Evolutionary conservation across 2,888 invertebrate genomes (phyloP).

Genomic region (Cantharis rustica): DNA sequence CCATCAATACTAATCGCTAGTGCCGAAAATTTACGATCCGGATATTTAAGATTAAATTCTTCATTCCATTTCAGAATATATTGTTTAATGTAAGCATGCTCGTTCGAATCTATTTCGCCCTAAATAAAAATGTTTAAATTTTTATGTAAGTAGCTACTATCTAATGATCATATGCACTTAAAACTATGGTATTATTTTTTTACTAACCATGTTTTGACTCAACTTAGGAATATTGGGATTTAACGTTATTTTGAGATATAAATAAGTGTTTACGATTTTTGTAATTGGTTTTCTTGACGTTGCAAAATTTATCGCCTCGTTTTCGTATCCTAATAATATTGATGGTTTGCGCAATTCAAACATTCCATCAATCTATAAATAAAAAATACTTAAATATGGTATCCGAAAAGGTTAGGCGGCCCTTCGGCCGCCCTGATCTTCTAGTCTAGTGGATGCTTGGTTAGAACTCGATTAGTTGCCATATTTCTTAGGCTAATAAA

Average conservation of each 20-base stretch:
- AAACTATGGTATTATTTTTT: not conserved
- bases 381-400: not conserved
- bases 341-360: constrained; percentile 78
- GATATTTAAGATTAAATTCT: constrained; percentile 58
- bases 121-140: constrained; percentile 33
- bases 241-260: constrained; percentile 45
- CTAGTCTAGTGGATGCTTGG: too few species aligned
- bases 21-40: constrained; percentile 59
- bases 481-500: too few species aligned
- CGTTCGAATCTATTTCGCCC: constrained; percentile 57
- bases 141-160: too few species aligned
- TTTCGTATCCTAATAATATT: constrained; percentile 72
- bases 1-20: constrained; percentile 62
- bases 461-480: too few species aligned
- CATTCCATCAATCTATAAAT: constrained; percentile 77
- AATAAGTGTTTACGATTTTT: constrained; percentile 36
- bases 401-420: too few species aligned
- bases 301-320: constrained; percentile 32
- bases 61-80: constrained; percentile 61
- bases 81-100: constrained; percentile 57
- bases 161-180: too few species aligned
- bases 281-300: constrained; percentile 24
- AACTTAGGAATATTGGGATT: constrained; percentile 49
- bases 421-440: too few species aligned
- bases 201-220: constrained; percentile 47